Evolutionary conservation across 2,113 vertebrate species (phyloP).

Genomic region (Sigmodon hispidus): DNA sequence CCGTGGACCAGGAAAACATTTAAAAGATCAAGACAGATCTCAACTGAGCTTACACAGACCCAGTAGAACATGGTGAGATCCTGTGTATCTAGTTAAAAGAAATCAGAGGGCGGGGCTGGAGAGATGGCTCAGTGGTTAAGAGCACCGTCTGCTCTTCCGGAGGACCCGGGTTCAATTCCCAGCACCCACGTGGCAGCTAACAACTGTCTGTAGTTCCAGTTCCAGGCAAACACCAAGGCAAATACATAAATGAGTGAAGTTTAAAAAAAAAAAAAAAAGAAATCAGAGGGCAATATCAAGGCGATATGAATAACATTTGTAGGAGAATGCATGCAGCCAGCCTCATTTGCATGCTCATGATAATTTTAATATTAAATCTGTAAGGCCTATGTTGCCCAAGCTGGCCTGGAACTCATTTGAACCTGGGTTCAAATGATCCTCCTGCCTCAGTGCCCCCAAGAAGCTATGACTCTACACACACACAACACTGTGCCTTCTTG

Average conservation of each 20-base stretch:
- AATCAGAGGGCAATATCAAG: not conserved
- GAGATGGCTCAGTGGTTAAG: too few relatives aligned
- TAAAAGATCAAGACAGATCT: not conserved
- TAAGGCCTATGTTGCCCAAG: not conserved
- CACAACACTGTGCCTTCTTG: not conserved
- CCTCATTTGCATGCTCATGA: not conserved
- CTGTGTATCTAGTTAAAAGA: constrained; percentile 21
- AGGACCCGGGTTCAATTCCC: too few relatives aligned
- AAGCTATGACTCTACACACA: not conserved
- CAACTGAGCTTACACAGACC: not conserved
- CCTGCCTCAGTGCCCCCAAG: not conserved
- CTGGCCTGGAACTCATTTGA: not conserved
- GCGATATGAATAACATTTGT: not conserved
- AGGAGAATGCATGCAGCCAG: not conserved
- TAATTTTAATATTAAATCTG: not conserved
- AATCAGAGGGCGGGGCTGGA: not conserved
- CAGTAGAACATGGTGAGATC: not conserved
- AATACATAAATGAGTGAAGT: too few relatives aligned
- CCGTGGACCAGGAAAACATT: not conserved
- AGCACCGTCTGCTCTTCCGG: too few relatives aligned
- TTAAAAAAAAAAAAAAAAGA: constrained; percentile 5
- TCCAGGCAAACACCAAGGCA: too few relatives aligned
- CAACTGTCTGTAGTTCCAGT: too few relatives aligned
- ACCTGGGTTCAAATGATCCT: not conserved
- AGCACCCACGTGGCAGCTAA: too few relatives aligned